These are phyloP conservation scores for Drosophila setifemur DNA, from an alignment of 1,140 invertebrate species.

Conservation along the genomic window DNA sequence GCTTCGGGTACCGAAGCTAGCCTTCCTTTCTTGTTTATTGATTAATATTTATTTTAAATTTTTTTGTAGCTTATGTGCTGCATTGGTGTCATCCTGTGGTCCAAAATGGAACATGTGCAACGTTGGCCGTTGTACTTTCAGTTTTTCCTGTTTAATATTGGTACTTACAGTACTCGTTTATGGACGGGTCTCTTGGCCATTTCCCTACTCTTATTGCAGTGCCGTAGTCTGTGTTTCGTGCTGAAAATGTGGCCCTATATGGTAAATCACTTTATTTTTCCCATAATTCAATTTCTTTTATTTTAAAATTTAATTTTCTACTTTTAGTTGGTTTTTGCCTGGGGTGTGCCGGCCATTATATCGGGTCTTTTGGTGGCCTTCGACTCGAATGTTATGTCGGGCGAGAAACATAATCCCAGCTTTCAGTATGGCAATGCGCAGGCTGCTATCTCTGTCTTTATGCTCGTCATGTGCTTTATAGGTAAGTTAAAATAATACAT, in stretches of 20 bases:
- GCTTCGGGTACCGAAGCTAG: no score
- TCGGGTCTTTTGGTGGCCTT: constrained; percentile 84
- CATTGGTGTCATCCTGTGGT: constrained; percentile 88
- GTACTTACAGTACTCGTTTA: constrained; percentile 90
- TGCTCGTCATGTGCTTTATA: constrained; percentile 87
- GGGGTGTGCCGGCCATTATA: constrained; percentile 86
- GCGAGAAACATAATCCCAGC: constrained; percentile 88
- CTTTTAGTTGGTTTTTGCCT: constrained; percentile 87
- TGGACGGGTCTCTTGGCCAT: constrained; percentile 93
- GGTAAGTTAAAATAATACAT: constrained; percentile 81
- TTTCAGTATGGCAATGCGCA: constrained; percentile 91
- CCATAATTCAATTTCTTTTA: background rate
- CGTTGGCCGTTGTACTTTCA: constrained; percentile 87
- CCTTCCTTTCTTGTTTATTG: no score
- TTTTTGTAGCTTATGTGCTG: constrained; percentile 83
- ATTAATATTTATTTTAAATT: constrained; percentile 14
- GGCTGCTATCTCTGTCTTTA: constrained; percentile 86
- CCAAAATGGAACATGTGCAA: constrained; percentile 82
- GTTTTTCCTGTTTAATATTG: constrained; percentile 88
- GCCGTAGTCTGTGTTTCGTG: constrained; percentile 91
- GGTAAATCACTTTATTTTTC: constrained; percentile 34
- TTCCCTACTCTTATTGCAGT: constrained; percentile 91
- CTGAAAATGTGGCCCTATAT: constrained; percentile 87
- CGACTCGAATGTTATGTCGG: constrained; percentile 82
- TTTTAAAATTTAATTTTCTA: constrained; percentile 37